A percentile compares a stretch with the other conserved stretches of the same genome.
Evolutionary conservation across 2,113 vertebrate species (phyloP).

Genomic region (Phyllostomus discolor): DNA sequence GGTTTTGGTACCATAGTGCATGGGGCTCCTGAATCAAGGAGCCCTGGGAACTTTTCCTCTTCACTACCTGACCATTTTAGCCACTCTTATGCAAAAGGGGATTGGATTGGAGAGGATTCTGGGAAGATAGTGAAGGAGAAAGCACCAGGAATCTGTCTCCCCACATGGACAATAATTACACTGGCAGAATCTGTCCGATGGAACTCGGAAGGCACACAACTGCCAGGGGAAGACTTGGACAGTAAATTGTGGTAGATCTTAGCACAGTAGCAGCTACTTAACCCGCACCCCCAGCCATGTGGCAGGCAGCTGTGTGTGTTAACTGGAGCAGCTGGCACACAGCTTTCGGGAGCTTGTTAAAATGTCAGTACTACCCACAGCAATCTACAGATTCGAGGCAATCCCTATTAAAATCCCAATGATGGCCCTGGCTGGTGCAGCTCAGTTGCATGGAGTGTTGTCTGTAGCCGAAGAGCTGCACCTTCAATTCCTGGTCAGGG

Average conservation of each 20-base stretch:
- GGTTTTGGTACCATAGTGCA: background rate
- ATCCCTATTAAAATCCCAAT: background rate
- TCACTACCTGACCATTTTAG: background rate
- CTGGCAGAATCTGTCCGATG: background rate
- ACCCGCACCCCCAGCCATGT: background rate
- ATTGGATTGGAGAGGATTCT: background rate
- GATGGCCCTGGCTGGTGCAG: too few relatives aligned
- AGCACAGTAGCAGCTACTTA: background rate
- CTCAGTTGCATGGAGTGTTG: too few relatives aligned
- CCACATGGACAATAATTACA: background rate
- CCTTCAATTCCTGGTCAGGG: too few relatives aligned
- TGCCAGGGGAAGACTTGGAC: background rate
- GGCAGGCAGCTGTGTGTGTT: background rate
- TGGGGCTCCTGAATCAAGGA: background rate
- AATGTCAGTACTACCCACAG: background rate
- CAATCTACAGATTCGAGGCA: background rate
- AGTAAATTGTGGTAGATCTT: background rate
- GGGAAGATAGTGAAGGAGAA: background rate
- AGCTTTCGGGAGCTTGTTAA: background rate
- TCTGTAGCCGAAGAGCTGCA: too few relatives aligned
- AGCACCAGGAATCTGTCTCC: background rate
- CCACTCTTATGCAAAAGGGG: background rate
- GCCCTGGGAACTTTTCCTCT: background rate
- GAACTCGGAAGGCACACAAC: background rate
- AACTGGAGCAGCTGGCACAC: background rate